Evolutionary conservation across 2,113 vertebrate species (phyloP), one percentile per base, ranked within the genome.

Genomic region (Lagopus leucura): DNA sequence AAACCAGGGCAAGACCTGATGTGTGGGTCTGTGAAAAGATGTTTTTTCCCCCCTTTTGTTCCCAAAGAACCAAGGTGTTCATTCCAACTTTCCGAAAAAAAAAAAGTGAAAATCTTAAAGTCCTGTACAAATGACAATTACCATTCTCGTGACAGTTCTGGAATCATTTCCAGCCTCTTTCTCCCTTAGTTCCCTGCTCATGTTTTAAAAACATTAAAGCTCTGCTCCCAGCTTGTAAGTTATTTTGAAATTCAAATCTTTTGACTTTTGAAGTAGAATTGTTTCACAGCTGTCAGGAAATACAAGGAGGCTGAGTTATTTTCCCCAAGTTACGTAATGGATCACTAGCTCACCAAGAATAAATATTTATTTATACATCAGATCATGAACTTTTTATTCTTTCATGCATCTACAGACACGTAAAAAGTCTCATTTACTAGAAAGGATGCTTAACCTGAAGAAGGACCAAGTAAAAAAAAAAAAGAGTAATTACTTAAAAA

Each of bases 191-290:
- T 92, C 72, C 22, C 76, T 67, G 22, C 10, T 74, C 71, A 86
- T 50, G 72, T 80, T 94, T 94, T 95, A 52, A 81, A 93, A 95
- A 83, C 69, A 88, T 91, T 92, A 93, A 93, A 95, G 88, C 52
- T 73, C 55, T 86, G 47, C 80, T 93, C 64, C 43, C 61, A 94
- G 90, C 57, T 69, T 81, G 34, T 38, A 91, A 82, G 24, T 88
- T 91, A 95, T 95, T 95, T 96, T 92, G 92, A 95, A 95, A 94
- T 95, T 95, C 94, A 96, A 95, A 95, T 96, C 43, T 20, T 73
- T 40, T 69, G 40, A 91, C 74, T 95, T 96, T 82, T 94, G 94
- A 96, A 92, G 91, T 89, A 87, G 74, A 92, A 95, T 95, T 79
- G 74, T 89, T 94, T 87, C 87, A 78, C 82, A 94, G 87, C 74